Evolutionary conservation across 2,797 vertebrate genomes (phyloP).

Genomic region (Rhinophrynus dorsalis): DNA sequence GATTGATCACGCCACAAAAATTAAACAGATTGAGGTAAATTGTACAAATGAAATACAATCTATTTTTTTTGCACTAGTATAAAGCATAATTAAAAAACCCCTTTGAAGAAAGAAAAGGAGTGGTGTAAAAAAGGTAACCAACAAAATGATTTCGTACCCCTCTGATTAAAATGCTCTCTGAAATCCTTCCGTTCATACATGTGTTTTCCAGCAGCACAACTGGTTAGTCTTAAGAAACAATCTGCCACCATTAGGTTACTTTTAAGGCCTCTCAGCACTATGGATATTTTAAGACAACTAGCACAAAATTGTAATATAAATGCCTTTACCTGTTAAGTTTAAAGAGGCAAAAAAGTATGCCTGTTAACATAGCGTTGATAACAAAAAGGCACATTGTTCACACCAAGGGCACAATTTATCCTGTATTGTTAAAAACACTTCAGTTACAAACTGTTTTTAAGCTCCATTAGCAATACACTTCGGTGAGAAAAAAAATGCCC

Average conservation of each 20-base stretch:
- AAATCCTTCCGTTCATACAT: slow-evolving; percentile 2
- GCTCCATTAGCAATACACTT: slow-evolving; percentile 54
- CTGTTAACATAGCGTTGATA: slow-evolving; percentile 72
- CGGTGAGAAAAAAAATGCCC: slow-evolving; percentile 59
- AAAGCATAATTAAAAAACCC: slow-evolving; percentile 69
- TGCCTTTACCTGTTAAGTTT: slow-evolving; percentile 61
- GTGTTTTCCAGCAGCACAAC: slow-evolving; percentile 50
- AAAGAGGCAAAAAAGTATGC: slow-evolving; percentile 69
- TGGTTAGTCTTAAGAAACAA: slow-evolving; percentile 53
- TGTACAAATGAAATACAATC: slow-evolving; percentile 73
- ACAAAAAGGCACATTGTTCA: slow-evolving; percentile 91
- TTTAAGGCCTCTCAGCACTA: slow-evolving; percentile 68
- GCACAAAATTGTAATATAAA: slow-evolving; percentile 58
- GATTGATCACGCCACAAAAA: slow-evolving; percentile 80
- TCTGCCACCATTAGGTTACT: slow-evolving; percentile 66
- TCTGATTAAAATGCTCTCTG: slow-evolving; percentile 45
- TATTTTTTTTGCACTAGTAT: slow-evolving; percentile 63
- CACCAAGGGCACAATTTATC: slow-evolving; percentile 78
- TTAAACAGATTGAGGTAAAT: slow-evolving; percentile 94
- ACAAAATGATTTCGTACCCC: slow-evolving; percentile 70
- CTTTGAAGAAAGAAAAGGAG: slow-evolving; percentile 62
- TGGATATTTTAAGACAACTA: slow-evolving; percentile 68
- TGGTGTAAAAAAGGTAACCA: slow-evolving; percentile 72
- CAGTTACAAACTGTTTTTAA: slow-evolving; percentile 60
- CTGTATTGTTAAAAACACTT: slow-evolving; percentile 64